Base-by-base conservation (phyloP, 2,113 vertebrate species). In the Gila orcuttii region DNA sequence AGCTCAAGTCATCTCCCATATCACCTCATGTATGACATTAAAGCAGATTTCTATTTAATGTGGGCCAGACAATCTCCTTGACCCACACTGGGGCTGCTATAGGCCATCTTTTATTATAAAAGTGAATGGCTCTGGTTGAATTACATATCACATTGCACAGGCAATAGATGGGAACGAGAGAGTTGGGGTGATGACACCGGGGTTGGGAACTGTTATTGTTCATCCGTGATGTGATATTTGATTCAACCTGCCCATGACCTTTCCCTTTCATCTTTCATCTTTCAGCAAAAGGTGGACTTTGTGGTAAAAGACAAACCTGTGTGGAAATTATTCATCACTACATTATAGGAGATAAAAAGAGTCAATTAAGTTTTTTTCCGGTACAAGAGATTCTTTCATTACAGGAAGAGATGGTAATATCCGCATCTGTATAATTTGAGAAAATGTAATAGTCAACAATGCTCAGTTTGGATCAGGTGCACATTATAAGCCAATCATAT, bases 71-170 rank as follows among this genome's bases (percentile, higher is more conserved):
- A 19, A 15, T 66, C 36, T 50, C 60, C 79, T 81, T 66, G 79
- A 81, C 36, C 79, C 60, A 47, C 79, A 81, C 39, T 45, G n/a
- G 33, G 60, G 36, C 59, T 64, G n/a, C 59, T 11, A 10, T 42
- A 66, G 39, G n/a, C 62, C 19, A 52, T 69, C 42, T 69, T 82
- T 82, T 82, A 68, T 69, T 69, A 68, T 69, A 36, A 52, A 69
- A 82, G 28, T 33, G 45, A 69, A 81, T 66, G n/a, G 79, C 17
- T 69, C 80, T 82, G 28, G n/a, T 31, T 52, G 62, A 82, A 82
- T 82, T 33, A 82, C 80, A 69, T 69, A 52, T 52, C 31, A 47
- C 45, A 50, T 66, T 69, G 64, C 42, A 52, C 42, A 69, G 19
- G 64, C 80, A 82, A 66, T 47, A 66, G 42, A 66, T 42, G 52